Base-by-base conservation (phyloP, 2,797 vertebrate species). In the Danio jaintianensis region DNA sequence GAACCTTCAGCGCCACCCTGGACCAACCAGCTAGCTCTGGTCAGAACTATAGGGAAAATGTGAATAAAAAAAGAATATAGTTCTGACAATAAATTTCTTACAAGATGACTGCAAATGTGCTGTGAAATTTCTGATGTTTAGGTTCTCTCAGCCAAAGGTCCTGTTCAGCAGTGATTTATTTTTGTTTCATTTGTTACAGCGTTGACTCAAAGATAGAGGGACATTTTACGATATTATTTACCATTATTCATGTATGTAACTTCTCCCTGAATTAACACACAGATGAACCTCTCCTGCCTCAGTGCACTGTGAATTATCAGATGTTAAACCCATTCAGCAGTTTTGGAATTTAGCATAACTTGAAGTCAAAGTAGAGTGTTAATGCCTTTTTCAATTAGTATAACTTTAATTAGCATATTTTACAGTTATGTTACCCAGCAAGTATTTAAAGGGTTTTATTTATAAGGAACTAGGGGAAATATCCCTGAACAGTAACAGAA, bases 1-100 rank as follows among this genome's bases (percentile, higher is more conserved):
- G 85, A 93, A 94, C 43, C 85, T 93, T 76, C 93, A 88, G 73
- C 90, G 86, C 48, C 92, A 92, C 82, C 90, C 92, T 73, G 93
- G 88, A 84, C 90, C 91, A 47, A 86, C 86, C 68, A 88, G 81
- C 76, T 90, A 88, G 81, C 48, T 22, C 12, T 75, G 47, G 48
- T 16, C 6, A 62, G 50, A 59, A 13, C n/a, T 47, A 50, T 22
- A 71, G n/a, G 56, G 40, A n/a, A 58, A 76, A 22, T 6, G 67
- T 53, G 10, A 67, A 3, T n/a, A 29, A 20, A 29, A 4, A 47
- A 13, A 69, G 36, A 29, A 4, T 15, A 50, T 13, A 50, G 45
- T 75, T 79, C 16, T 53, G 38, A 63, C 67, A 55, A 53, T 2
- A 36, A 20, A 48, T 52, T 8, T 43, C 13, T 12, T n/a, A 61